Evolutionary conservation across 2,113 vertebrate genomes (phyloP), one percentile per base, ranked within the genome.

Genomic region (Nycticryphes semicollaris): DNA sequence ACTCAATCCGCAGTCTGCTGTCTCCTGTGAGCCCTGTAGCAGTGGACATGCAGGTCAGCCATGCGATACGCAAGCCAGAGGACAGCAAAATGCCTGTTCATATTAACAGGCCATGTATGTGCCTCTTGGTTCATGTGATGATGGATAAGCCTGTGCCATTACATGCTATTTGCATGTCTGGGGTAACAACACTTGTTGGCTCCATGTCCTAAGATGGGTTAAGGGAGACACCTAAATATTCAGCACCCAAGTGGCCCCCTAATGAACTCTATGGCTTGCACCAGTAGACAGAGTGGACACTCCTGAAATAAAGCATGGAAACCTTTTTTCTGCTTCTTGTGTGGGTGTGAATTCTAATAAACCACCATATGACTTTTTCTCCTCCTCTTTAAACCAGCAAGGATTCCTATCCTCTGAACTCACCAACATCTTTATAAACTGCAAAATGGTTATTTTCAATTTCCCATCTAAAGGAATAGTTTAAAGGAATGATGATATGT

Each of bases 51-150:
- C 35, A 45, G 47, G 17, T 31, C 39, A 50, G 33, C 28, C 48
- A 28, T 5, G 22, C 0, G 4, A 28, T 21, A 51, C 0, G 1
- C 43, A 50, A 57, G 48, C 9, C 31, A 41, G 57, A 80, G 31
- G 63, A 30, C 41, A 62, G 47, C 1, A 35, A 43, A n/a, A 17
- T 17, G 22, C 47, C 51, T 0, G 1, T 47, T 41, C 4, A 16
- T 31, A 5, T 6, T 6, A 24, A 10, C 6, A 14, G 62, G 30
- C 35, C 35, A 28, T 17, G 28, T 0, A 1, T 3, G 6, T 0
- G 0, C 43, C 59, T 39, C 43, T 27, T 45, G 53, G 25, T 33
- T 72, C 41, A 6, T 3, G 24, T 10, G 30, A n/a, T 27, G 24
- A 82, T 56, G 31, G 43, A 37, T 22, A 48, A 13, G 10, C 12